These are phyloP conservation scores for Megamerina dolium DNA, from an alignment of 2,888 invertebrate species.

Conservation along the genomic window DNA sequence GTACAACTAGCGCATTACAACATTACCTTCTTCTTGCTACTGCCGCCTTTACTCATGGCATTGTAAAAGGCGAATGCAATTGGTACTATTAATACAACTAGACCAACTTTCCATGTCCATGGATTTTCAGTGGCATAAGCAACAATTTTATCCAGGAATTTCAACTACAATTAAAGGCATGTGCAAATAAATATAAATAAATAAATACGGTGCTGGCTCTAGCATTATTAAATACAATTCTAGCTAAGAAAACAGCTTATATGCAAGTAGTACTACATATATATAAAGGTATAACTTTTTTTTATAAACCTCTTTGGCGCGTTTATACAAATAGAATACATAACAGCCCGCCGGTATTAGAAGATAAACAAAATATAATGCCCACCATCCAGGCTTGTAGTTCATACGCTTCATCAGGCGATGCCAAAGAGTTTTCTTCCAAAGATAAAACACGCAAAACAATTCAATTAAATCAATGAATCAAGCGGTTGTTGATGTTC, in stretches of 20 bases:
- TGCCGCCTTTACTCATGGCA: conserved; percentile 57
- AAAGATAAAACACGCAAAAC: too few relatives aligned
- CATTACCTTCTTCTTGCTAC: conserved; percentile 51
- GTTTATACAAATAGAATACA: conserved; percentile 60
- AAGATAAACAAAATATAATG: conserved; percentile 71
- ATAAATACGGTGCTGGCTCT: conserved; percentile 15
- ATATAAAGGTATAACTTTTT: too few relatives aligned
- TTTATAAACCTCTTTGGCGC: conserved; percentile 65
- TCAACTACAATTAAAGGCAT: conserved; percentile 57
- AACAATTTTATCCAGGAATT: conserved; percentile 67
- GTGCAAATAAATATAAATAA: conserved; percentile 22
- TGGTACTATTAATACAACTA: too few relatives aligned
- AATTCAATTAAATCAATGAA: too few relatives aligned
- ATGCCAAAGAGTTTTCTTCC: conserved; percentile 65
- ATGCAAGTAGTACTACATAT: too few relatives aligned
- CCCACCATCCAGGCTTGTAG: conserved; percentile 77
- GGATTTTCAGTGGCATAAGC: conserved; percentile 78
- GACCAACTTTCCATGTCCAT: conserved; percentile 83
- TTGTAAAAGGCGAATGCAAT: too few relatives aligned
- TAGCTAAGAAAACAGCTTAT: too few relatives aligned
- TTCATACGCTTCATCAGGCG: conserved; percentile 66
- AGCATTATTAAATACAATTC: conserved; percentile 5
- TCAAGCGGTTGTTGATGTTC: too few relatives aligned
- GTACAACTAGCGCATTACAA: background rate
- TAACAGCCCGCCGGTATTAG: conserved; percentile 65